Base-by-base conservation (phyloP, 2,113 vertebrate genomes). In the Osmerus eperlanus region DNA sequence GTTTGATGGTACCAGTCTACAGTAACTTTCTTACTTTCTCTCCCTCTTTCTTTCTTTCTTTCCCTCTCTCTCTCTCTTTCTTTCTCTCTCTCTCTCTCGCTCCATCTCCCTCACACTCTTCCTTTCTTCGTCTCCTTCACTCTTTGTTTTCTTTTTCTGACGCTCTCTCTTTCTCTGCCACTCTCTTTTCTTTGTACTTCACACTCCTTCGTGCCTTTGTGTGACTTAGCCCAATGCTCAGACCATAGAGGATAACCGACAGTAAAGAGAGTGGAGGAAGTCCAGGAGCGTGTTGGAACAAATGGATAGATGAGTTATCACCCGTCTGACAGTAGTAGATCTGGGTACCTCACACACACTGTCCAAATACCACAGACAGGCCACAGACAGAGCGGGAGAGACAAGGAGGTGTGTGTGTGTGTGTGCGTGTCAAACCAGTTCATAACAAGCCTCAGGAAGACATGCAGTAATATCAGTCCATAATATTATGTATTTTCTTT, bases 281-380 rank as follows among this genome's bases (percentile, higher is more conserved):
- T 29, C 16, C 70, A 13, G 23, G 19, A 74, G 58, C 18, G 52
- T 36, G 69, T 66, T 58, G 72, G 71, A 65, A 83, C 58, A 68
- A 78, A 84, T 32, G 68, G 73, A 65, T 58, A 15, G n/a, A 81
- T 70, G 67, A 64, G 81, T 78, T 68, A 36, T 29, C 0, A 11
- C 41, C 12, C 47, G 19, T 11, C 59, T 28, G 47, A 69, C 55
- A 67, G 71, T 16, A 59, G 65, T 67, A 1, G 55, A 76, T 72
- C 55, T 28, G 67, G 75, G 59, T 64, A 51, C 62, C 67, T 65
- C 75, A 77, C 90, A 85, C 80, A 58, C 28, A 3, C 2, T 1
- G 65, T 53, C 65, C 47, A 91, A 88, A 92, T 91, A 89, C 86
- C 76, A 71, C 86, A 85, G 58, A 47, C 7, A 72, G 64, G 60